Evolutionary conservation across 30 jellyfish, hydroid and myxozoan genomes (phyloP), one percentile per base, ranked within the genome.

Genomic region (Chrysaora quinquecirrha): DNA sequence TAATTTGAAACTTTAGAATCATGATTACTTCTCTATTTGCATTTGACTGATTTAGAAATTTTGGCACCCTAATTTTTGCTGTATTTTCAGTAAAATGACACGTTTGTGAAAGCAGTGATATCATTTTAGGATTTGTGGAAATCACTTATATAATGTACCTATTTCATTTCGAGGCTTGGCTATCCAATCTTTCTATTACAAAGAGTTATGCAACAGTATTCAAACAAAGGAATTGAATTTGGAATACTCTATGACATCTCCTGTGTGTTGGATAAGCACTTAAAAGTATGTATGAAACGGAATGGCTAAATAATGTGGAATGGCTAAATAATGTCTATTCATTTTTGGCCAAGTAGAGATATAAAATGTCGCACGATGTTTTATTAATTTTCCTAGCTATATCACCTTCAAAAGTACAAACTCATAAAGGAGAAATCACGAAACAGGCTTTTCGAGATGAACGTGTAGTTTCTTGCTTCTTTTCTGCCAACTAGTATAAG

Each of bases 211-310:
- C 34, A 75, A 25, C 38, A 75, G 33, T 60, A 22, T 48, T 1
- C 4, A 66, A 2, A 22, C 48, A 11, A 47, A 49, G 58, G 49
- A 14, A 35, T 75, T 16, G 50, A 30, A 22, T 60, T 75, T 75
- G 86, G 50, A 22, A 63, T 75, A 71, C 49, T 75, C 33, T 75
- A 75, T 75, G 86, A 75, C 56, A 75, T 75, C 50, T 60, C 86
- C 28, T 75, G 77, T 48, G 35, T 75, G 27, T 63, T 75, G 23
- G 54, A 27, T n/a, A 75, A 75, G 50, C 86, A 75, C 78, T 10
- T 75, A 49, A 75, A 75, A 70, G 77, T 75, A 16, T 22, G 73
- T 49, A 38, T 38, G 54, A 38, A 14, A 38, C 54, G n/a, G n/a
- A n/a, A n/a, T n/a, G n/a, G n/a, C n/a, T n/a, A n/a, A n/a, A 38